Conservation (phyloP, 1,140 invertebrate genomes). For the Zaprionus capensis region DNA sequence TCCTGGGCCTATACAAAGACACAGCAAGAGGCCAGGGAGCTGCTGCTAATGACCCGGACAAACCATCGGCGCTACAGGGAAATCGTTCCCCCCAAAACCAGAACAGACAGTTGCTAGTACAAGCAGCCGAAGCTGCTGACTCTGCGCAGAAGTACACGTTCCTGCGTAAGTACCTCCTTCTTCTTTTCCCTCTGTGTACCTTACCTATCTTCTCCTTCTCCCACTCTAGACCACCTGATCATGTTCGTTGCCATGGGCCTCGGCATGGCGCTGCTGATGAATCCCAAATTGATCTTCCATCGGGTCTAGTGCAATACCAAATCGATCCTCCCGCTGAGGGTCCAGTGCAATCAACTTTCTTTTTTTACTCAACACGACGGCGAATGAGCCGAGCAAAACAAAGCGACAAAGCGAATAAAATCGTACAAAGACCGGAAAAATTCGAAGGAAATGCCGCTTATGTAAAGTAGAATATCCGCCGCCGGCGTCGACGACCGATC, state of each 20-base stretch:
- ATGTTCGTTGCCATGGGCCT: neutral
- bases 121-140: too few relatives aligned
- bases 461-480: constrained; percentile 81
- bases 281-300: neutral
- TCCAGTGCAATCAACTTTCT: neutral
- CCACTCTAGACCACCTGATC: neutral
- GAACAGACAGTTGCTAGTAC: too few relatives aligned
- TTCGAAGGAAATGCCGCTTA: constrained; percentile 75
- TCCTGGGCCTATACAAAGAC: neutral
- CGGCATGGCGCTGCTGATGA: neutral
- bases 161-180: neutral
- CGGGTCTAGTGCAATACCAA: neutral
- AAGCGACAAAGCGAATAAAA: constrained; percentile 40
- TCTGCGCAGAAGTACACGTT: neutral
- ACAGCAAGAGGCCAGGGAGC: constrained; percentile 18
- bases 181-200: too few relatives aligned
- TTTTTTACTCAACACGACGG: neutral
- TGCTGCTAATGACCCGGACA: neutral
- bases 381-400: constrained; percentile 57
- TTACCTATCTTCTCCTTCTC: too few relatives aligned
- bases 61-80: neutral
- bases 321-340: constrained; percentile 9
- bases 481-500: constrained; percentile 38
- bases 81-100: neutral
- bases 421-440: constrained; percentile 64